A percentile compares a stretch with the other conserved stretches of the same genome.
These are phyloP conservation scores for Aplochiton taeniatus DNA, from an alignment of 2,797 vertebrate genomes.

Conservation along the genomic window DNA sequence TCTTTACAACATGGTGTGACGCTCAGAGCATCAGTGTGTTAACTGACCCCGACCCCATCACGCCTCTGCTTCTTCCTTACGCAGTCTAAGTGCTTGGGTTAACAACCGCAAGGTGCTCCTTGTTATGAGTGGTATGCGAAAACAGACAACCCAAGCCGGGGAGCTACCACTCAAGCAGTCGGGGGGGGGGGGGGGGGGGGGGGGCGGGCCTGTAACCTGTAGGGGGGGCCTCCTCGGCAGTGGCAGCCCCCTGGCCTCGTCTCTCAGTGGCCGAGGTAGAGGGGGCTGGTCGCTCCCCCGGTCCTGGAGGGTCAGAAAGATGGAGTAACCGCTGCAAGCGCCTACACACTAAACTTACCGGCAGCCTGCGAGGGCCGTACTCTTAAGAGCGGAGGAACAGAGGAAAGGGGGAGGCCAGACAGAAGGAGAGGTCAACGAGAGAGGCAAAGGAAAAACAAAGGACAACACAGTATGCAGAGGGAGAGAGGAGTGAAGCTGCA, in stretches of 20 bases:
- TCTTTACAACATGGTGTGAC: too few species aligned
- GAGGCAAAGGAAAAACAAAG: background rate
- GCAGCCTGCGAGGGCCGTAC: conserved; percentile 87
- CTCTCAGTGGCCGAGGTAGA: conserved; percentile 74
- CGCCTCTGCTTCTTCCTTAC: too few species aligned
- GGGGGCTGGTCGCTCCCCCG: conserved; percentile 74
- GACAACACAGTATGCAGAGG: background rate
- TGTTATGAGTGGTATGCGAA: too few species aligned
- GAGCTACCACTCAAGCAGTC: conserved; percentile 5
- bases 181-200: conserved; percentile 25
- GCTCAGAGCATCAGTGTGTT: too few species aligned
- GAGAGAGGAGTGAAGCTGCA: conserved; percentile 42
- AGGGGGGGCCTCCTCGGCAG: conserved; percentile 62
- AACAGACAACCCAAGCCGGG: conserved; percentile 17
- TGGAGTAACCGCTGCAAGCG: conserved; percentile 94
- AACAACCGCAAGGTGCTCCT: too few species aligned
- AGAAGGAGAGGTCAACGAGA: conserved; percentile 11
- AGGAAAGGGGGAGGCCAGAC: conserved; percentile 50
- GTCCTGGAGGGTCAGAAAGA: conserved; percentile 91
- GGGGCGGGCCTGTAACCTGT: conserved; percentile 80
- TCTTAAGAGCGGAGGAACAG: conserved; percentile 79
- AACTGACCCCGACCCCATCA: too few species aligned
- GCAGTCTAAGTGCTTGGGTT: too few species aligned
- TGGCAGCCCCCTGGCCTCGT: conserved; percentile 70
- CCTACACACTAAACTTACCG: conserved; percentile 97